phyloP scores from a whole-genome alignment of 2,888 invertebrate genomes.

The Yponomeuta sedellus region DNA sequence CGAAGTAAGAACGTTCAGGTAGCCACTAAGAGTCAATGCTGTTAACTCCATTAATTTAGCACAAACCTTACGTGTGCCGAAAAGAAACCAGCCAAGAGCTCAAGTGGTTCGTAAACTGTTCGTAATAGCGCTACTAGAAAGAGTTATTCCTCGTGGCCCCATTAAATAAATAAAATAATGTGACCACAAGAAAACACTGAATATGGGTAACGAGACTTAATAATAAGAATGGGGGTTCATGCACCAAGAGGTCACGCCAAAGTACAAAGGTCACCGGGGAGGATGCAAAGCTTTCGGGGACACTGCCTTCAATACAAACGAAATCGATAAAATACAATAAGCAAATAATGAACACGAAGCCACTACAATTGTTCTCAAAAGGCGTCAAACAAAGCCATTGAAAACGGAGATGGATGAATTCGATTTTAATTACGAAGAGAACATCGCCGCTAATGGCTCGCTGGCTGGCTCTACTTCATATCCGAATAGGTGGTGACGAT shows the following conservation, averaged over 20 bases:
- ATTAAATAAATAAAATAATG: no score
- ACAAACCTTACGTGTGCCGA: background rate
- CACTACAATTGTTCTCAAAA: constrained; percentile 47
- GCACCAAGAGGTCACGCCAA: constrained; percentile 78
- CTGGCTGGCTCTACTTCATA: constrained; percentile 3
- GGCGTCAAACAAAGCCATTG: constrained; percentile 48
- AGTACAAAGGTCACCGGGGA: constrained; percentile 60
- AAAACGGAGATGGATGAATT: constrained; percentile 29
- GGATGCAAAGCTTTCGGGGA: constrained; percentile 76
- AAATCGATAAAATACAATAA: constrained; percentile 51
- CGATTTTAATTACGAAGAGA: constrained; percentile 8
- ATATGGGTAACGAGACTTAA: constrained; percentile 34
- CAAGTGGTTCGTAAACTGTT: constrained; percentile 35
- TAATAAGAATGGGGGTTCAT: constrained; percentile 55
- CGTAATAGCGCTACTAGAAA: constrained; percentile 7
- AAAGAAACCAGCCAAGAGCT: constrained; percentile 22
- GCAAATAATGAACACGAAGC: constrained; percentile 54
- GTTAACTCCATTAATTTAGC: background rate
- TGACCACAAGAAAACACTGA: no score
- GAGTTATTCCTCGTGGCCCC: no score
- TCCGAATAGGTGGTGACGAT: background rate
- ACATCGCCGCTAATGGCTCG: constrained; percentile 7
- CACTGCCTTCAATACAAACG: constrained; percentile 75
- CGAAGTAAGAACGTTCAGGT: constrained; percentile 53
- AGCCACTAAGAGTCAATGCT: constrained; percentile 44